These are phyloP conservation scores for Electrona antarctica DNA, from an alignment of 2,113 vertebrate genomes.

Conservation along the genomic window DNA sequence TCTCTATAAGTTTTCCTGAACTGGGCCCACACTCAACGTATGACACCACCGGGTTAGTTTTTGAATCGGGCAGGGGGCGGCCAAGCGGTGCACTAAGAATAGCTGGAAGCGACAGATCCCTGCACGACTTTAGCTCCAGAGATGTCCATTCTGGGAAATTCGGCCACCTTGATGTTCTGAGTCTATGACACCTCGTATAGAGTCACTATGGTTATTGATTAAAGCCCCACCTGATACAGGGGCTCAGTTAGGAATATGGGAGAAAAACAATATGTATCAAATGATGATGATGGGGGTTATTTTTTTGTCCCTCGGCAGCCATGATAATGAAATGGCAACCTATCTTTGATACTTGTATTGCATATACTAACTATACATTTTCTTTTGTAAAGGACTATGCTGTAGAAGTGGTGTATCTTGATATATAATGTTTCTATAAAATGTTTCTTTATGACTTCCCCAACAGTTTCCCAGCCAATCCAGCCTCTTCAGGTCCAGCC, in stretches of 20 bases:
- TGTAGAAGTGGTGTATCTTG: background rate
- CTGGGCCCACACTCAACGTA: too few species aligned
- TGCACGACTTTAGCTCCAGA: too few species aligned
- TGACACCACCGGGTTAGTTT: too few species aligned
- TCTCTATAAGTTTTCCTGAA: too few species aligned
- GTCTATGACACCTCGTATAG: slow-evolving; percentile 29
- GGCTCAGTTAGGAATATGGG: slow-evolving; percentile 22
- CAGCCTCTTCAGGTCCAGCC: slow-evolving; percentile 61
- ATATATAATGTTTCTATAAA: background rate
- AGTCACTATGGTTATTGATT: slow-evolving; percentile 37
- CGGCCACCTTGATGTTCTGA: background rate
- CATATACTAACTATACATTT: background rate
- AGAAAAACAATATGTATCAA: slow-evolving; percentile 33
- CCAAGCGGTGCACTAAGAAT: too few species aligned
- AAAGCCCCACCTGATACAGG: slow-evolving; percentile 29
- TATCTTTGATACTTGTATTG: background rate
- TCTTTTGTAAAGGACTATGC: background rate
- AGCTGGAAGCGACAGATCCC: too few species aligned
- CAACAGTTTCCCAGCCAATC: slow-evolving; percentile 52
- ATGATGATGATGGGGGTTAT: slow-evolving; percentile 38
- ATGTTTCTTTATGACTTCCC: background rate
- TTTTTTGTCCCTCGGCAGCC: slow-evolving; percentile 47
- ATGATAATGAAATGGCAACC: slow-evolving; percentile 1
- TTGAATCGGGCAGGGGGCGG: too few species aligned
- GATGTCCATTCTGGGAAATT: too few species aligned